Conservation (phyloP, 2,113 vertebrate species). For the Vidua chalybeata region DNA sequence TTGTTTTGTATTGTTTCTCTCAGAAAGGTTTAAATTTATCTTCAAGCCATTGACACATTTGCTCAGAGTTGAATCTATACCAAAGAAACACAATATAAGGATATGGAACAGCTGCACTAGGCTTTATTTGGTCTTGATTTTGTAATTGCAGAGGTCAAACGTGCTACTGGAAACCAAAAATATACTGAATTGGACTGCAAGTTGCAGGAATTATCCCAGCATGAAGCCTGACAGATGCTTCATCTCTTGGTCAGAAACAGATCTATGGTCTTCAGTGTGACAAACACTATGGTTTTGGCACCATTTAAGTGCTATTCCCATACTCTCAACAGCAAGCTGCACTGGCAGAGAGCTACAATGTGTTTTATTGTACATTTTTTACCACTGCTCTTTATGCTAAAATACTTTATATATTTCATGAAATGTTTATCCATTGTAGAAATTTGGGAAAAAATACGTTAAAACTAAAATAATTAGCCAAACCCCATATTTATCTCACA, state of each 20-base stretch:
- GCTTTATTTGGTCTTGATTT: not conserved
- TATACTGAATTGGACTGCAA: not conserved
- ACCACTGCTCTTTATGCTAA: not conserved
- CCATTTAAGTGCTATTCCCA: not conserved
- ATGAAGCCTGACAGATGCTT: not conserved
- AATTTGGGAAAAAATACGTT: not conserved
- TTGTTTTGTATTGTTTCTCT: not conserved
- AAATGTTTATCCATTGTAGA: not conserved
- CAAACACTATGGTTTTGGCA: not conserved
- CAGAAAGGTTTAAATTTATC: not conserved
- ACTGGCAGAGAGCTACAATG: not conserved
- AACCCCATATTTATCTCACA: not conserved
- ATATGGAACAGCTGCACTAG: not conserved
- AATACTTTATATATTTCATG: not conserved
- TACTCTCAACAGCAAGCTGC: not conserved
- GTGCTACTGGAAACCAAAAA: not conserved
- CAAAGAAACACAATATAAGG: not conserved
- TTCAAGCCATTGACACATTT: not conserved
- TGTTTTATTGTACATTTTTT: not conserved
- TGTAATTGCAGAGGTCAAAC: not conserved
- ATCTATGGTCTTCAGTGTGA: not conserved
- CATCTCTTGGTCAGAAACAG: conserved; percentile 2
- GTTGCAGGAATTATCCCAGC: not conserved
- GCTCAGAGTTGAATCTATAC: not conserved
- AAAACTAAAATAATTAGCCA: not conserved